Conservation (phyloP, 2,888 invertebrate genomes). For the Yponomeuta evonymella region DNA sequence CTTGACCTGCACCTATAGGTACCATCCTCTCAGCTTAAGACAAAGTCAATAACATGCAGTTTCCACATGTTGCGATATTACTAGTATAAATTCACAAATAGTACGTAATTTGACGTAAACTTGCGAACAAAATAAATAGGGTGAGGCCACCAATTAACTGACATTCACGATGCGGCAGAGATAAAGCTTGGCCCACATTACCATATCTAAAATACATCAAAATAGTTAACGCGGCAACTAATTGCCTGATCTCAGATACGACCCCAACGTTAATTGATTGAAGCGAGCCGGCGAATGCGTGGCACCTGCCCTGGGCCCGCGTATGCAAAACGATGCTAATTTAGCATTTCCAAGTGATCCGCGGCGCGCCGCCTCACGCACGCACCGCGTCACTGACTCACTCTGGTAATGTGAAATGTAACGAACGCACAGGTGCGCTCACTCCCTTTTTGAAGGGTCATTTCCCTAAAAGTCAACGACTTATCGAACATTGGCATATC, state of each 20-base stretch:
- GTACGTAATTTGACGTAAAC: too few species aligned
- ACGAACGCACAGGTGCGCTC: slow-evolving; percentile 1
- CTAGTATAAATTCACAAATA: too few species aligned
- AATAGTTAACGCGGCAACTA: background rate
- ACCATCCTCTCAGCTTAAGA: too few species aligned
- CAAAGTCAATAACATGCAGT: too few species aligned
- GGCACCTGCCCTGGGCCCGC: background rate
- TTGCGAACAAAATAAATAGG: background rate
- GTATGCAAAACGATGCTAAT: background rate
- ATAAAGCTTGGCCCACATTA: slow-evolving; percentile 4
- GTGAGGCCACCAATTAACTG: background rate
- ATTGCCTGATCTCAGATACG: slow-evolving; percentile 10
- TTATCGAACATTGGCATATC: background rate
- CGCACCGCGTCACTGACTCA: background rate
- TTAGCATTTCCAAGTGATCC: slow-evolving; percentile 1
- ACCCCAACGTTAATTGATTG: background rate
- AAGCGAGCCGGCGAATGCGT: background rate
- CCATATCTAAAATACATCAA: slow-evolving; percentile 8
- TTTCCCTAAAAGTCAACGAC: slow-evolving; percentile 1
- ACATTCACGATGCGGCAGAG: background rate
- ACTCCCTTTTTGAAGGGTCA: background rate
- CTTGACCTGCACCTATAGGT: too few species aligned
- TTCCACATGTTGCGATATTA: too few species aligned
- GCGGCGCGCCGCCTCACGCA: background rate
- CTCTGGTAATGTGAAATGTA: background rate